A percentile compares a stretch with the other conserved stretches of the same genome.
Conservation (phyloP, 2,888 invertebrate genomes). For the Adineta ricciae region DNA sequence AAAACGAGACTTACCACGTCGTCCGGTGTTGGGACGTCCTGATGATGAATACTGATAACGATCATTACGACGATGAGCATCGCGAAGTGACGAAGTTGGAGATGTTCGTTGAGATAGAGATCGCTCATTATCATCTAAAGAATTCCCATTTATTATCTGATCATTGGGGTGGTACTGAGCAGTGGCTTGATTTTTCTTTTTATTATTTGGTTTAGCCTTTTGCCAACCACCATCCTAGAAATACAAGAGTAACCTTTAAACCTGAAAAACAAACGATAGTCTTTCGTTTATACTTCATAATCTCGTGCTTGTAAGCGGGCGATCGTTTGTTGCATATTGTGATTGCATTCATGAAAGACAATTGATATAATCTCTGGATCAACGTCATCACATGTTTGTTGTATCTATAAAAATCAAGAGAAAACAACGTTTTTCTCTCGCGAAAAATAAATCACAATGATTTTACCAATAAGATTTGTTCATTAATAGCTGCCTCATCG, state of each 20-base stretch:
- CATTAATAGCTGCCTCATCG: not conserved
- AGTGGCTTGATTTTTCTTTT: not conserved
- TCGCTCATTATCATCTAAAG: not conserved
- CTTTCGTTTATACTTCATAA: not conserved
- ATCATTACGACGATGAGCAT: not conserved
- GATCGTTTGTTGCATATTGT: not conserved
- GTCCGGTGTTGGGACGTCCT: not conserved
- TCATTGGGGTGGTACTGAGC: not conserved
- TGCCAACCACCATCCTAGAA: not conserved
- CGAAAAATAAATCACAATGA: not conserved
- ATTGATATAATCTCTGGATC: not conserved
- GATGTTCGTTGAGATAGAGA: not conserved
- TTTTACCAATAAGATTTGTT: not conserved
- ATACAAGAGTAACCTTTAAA: no score
- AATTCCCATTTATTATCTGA: not conserved
- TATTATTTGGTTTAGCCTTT: not conserved
- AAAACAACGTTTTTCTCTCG: no score
- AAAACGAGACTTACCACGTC: not conserved
- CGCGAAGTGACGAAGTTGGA: not conserved
- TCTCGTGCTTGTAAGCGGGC: not conserved
- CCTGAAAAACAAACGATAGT: not conserved
- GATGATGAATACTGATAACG: not conserved
- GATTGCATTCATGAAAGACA: not conserved
- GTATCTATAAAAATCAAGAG: not conserved
- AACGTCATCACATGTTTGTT: not conserved